Percentiles rank a stretch among this genome's conserved stretches.
Conservation (phyloP, 2,888 invertebrate species). For the Polydrusus pterygomalis region DNA sequence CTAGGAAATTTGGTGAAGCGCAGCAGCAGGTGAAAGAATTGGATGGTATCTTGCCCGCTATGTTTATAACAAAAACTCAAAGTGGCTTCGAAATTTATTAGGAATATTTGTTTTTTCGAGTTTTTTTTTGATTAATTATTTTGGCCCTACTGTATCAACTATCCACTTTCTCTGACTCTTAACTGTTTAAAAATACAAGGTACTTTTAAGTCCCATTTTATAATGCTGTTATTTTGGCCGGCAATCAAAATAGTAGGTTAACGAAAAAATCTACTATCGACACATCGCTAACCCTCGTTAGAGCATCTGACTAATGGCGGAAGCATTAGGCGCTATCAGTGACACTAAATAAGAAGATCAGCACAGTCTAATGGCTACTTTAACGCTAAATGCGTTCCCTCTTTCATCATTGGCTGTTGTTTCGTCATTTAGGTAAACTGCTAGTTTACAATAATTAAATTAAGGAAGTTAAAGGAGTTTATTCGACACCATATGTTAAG, state of each 20-base stretch:
- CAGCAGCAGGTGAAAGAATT: too few relatives aligned
- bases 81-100: too few relatives aligned
- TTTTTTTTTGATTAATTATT: too few relatives aligned
- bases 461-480: constrained; percentile 15
- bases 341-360: constrained; percentile 71
- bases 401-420: constrained; percentile 40
- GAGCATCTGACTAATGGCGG: constrained; percentile 72
- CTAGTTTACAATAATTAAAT: constrained; percentile 44
- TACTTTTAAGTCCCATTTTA: not conserved
- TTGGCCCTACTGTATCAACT: too few relatives aligned
- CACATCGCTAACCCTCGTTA: constrained; percentile 72
- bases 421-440: constrained; percentile 26
- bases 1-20: too few relatives aligned
- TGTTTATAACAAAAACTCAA: too few relatives aligned
- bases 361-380: constrained; percentile 69
- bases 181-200: too few relatives aligned
- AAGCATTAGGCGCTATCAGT: constrained; percentile 70
- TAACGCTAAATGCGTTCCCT: constrained; percentile 61
- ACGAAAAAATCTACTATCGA: constrained; percentile 63
- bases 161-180: too few relatives aligned
- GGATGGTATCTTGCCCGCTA: too few relatives aligned
- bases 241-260: constrained; percentile 3
- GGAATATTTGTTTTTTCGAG: too few relatives aligned
- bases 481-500: constrained; percentile 33
- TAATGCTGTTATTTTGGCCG: not conserved